These are phyloP conservation scores for Agrochola lota DNA, from an alignment of 2,888 invertebrate species.

Conservation along the genomic window DNA sequence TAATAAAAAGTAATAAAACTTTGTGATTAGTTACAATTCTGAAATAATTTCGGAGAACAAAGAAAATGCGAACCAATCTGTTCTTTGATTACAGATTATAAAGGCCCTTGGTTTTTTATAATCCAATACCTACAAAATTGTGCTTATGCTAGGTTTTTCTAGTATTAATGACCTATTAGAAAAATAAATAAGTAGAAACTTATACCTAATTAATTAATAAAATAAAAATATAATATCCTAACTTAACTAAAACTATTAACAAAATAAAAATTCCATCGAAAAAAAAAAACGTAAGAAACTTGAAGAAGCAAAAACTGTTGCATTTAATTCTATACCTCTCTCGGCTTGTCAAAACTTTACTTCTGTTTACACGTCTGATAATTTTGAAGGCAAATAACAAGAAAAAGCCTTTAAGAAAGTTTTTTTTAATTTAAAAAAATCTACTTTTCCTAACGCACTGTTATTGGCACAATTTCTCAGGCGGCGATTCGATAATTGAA, in stretches of 20 bases:
- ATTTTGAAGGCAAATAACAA: not conserved
- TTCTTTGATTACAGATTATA: conserved; percentile 2
- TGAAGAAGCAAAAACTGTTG: not conserved
- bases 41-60: conserved; percentile 30
- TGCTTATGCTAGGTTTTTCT: too few relatives aligned
- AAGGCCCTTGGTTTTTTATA: not conserved
- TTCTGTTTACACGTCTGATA: not conserved
- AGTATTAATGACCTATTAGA: too few relatives aligned
- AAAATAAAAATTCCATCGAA: too few relatives aligned
- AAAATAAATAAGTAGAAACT: too few relatives aligned
- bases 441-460: not conserved
- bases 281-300: too few relatives aligned
- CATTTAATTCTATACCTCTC: not conserved
- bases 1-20: conserved; percentile 37
- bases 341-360: not conserved
- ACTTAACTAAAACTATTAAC: too few relatives aligned
- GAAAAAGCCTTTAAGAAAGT: too few relatives aligned
- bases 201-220: too few relatives aligned
- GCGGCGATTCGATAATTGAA: too few relatives aligned
- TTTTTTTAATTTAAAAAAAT: not conserved
- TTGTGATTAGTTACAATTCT: conserved; percentile 29
- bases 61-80: conserved; percentile 9
- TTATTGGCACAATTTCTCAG: too few relatives aligned
- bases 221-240: too few relatives aligned
- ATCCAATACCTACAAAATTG: too few relatives aligned